Base-by-base conservation (phyloP, 2,888 invertebrate species). In the Miltochrista miniata region DNA sequence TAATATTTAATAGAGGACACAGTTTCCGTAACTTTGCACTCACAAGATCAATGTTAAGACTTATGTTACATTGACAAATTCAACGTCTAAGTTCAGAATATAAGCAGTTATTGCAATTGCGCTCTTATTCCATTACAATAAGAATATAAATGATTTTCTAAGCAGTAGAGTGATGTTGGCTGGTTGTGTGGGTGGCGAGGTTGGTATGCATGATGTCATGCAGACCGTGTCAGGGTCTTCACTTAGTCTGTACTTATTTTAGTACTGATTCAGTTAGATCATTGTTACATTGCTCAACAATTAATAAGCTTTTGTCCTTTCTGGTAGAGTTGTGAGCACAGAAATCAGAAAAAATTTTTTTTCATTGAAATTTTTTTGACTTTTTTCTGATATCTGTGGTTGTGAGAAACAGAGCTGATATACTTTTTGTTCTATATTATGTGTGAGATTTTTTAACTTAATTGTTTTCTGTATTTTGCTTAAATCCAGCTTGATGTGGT, bases 191-290 rank as follows among this genome's bases (percentile, higher is more conserved):
- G 83, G 83, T 67, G 76, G 64, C 64, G 72, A 73, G 75, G 76
- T 63, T 70, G 62, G 59, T 58, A 44, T 56, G 57, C 51, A 75
- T 83, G 83, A 83, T 83, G 81, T 83, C 83, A 83, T 81, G 55
- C 49, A 51, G 52, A 55, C 59, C 68, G 59, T 77, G 79, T 79
- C 83, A 80, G 75, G 82, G 83, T 50, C 78, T 78, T 74, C 64
- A 72, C 79, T 79, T 76, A 71, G 72, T 61, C 58, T 59, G 56
- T 65, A 67, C 73, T 74, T 72, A 61, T 54, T 62, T 57, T 55
- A 66, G 45, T 56, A 45, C 34, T 35, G 41, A 45, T 49, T 59
- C 36, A 68, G 66, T 65, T 59, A 50, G 60, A 59, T 45, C 54
- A 56, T 61, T 12, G 58, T 46, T 51, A 18, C 48, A 44, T 31